Percentiles rank a stretch among this genome's conserved stretches.
phyloP scores from a whole-genome alignment of 2,113 vertebrate genomes.

The Rhea pennata region DNA sequence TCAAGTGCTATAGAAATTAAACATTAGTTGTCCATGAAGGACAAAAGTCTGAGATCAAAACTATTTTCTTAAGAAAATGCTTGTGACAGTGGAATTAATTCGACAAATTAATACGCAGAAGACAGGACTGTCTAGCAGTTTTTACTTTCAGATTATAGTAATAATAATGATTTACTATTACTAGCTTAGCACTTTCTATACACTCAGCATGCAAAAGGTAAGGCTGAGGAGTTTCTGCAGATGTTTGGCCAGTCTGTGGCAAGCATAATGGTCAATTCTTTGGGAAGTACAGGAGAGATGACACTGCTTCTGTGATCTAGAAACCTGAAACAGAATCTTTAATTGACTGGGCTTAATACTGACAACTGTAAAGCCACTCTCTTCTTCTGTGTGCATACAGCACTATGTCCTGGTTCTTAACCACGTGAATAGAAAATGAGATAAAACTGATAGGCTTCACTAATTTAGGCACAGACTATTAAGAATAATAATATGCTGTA shows the following conservation, averaged over 20 bases:
- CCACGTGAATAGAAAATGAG: not conserved
- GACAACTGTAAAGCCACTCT: not conserved
- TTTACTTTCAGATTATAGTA: not conserved
- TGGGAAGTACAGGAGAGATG: not conserved
- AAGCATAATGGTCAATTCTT: not conserved
- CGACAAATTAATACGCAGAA: not conserved
- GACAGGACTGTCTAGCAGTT: not conserved
- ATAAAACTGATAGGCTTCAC: not conserved
- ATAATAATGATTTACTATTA: not conserved
- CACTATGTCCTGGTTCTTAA: not conserved
- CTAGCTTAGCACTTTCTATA: not conserved
- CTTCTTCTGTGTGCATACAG: not conserved
- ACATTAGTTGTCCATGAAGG: not conserved
- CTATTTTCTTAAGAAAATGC: not conserved
- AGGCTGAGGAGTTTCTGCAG: not conserved
- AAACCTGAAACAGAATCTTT: not conserved
- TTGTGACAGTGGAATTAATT: not conserved
- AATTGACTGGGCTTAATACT: not conserved
- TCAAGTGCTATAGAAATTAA: not conserved
- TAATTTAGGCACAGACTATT: not conserved
- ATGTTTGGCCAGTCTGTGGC: not conserved
- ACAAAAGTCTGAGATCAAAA: not conserved
- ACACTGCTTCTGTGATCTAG: not conserved
- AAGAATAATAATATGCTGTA: not conserved
- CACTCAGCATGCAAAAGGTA: not conserved